These are phyloP conservation scores for Sinotaia quadrata DNA, from an alignment of 2,888 invertebrate species.

Conservation along the genomic window DNA sequence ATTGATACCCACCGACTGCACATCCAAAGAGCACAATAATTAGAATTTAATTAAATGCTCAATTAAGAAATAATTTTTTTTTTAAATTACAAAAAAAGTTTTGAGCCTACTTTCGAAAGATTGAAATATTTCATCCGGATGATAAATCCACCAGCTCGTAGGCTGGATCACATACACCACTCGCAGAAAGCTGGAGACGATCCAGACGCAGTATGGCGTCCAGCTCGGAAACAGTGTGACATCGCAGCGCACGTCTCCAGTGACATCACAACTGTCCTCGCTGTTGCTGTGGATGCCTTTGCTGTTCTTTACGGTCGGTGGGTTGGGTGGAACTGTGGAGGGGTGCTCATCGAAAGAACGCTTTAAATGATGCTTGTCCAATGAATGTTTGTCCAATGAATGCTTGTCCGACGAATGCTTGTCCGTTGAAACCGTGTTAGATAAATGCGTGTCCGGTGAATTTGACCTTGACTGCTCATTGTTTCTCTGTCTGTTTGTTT, in stretches of 20 bases:
- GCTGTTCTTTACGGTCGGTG: too few relatives aligned
- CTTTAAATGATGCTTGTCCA: neutral
- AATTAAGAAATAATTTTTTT: neutral
- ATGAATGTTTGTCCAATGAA: too few relatives aligned
- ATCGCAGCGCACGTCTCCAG: too few relatives aligned
- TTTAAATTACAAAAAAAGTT: neutral
- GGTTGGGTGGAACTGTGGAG: neutral
- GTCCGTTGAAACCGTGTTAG: too few relatives aligned
- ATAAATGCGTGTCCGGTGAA: too few relatives aligned
- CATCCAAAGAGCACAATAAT: neutral
- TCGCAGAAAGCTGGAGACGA: conserved; percentile 43
- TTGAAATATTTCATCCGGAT: conserved; percentile 66
- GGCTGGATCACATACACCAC: conserved; percentile 48
- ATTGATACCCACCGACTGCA: neutral
- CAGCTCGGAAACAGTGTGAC: conserved; percentile 44
- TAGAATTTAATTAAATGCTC: too few relatives aligned
- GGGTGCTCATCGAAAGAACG: neutral
- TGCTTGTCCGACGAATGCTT: neutral
- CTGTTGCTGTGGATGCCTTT: too few relatives aligned
- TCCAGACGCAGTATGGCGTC: conserved; percentile 47
- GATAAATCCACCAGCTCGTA: conserved; percentile 62
- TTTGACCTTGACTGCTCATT: too few relatives aligned
- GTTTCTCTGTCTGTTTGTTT: too few relatives aligned
- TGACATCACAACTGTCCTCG: too few relatives aligned
- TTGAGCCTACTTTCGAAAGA: conserved; percentile 58